These are phyloP conservation scores for Eulithis prunata DNA, from an alignment of 2,888 invertebrate species.

Conservation along the genomic window DNA sequence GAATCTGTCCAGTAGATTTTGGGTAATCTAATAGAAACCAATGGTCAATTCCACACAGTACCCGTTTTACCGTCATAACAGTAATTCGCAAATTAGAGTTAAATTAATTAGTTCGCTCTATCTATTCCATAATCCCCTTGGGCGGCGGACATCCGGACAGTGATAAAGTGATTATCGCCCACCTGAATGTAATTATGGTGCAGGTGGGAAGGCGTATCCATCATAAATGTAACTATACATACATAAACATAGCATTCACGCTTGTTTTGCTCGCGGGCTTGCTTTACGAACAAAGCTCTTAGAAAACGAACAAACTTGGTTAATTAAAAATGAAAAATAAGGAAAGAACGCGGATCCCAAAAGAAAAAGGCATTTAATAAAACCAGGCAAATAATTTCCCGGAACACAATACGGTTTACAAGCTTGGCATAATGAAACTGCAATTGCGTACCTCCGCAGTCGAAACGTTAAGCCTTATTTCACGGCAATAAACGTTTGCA, in stretches of 20 bases:
- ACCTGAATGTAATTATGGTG: slow-evolving; percentile 50
- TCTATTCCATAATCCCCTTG: slow-evolving; percentile 32
- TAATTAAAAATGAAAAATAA: background rate
- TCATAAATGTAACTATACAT: slow-evolving; percentile 42
- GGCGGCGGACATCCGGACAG: slow-evolving; percentile 38
- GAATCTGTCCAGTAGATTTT: background rate
- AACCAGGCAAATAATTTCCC: slow-evolving; percentile 4
- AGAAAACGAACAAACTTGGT: background rate
- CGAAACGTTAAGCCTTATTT: slow-evolving; percentile 42
- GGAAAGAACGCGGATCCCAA: background rate
- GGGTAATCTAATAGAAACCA: slow-evolving; percentile 43
- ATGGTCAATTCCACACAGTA: slow-evolving; percentile 39
- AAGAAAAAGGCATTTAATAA: slow-evolving; percentile 8
- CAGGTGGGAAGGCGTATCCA: slow-evolving; percentile 46
- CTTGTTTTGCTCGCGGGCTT: background rate
- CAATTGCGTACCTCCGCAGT: slow-evolving; percentile 34
- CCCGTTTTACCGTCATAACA: slow-evolving; percentile 49
- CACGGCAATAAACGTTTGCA: slow-evolving; percentile 59
- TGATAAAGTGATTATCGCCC: slow-evolving; percentile 66
- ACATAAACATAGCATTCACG: background rate
- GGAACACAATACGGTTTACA: slow-evolving; percentile 23
- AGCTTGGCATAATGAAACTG: slow-evolving; percentile 34
- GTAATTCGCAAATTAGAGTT: slow-evolving; percentile 43
- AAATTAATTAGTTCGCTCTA: slow-evolving; percentile 40
- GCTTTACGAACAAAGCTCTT: background rate